phyloP scores from a whole-genome alignment of 2,113 vertebrate genomes.

The Mungos mungo region DNA sequence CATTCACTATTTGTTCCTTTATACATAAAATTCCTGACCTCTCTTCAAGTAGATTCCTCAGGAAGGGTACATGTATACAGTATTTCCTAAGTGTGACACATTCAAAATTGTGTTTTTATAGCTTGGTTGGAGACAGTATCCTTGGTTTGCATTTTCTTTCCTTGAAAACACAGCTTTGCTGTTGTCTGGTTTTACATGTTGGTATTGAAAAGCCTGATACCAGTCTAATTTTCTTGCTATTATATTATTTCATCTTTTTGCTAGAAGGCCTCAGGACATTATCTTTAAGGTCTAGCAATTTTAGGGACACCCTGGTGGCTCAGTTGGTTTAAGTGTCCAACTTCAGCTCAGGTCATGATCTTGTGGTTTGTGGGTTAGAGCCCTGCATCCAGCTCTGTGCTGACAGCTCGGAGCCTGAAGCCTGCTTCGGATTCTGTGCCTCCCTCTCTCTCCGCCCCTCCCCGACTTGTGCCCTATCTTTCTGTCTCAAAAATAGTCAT shows the following conservation, averaged over 20 bases:
- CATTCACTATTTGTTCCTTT: background rate
- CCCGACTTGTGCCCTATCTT: too few species aligned
- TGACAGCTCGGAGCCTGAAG: too few species aligned
- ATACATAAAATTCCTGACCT: too few species aligned
- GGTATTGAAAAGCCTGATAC: background rate
- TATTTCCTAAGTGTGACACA: background rate
- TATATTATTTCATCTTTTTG: background rate
- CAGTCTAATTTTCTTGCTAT: background rate
- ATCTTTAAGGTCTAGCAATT: background rate
- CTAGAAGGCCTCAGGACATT: background rate
- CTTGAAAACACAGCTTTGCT: background rate
- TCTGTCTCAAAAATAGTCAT: too few species aligned
- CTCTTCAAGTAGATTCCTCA: background rate
- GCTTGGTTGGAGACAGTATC: background rate
- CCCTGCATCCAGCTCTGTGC: too few species aligned
- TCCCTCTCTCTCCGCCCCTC: too few species aligned
- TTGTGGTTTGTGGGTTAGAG: too few species aligned
- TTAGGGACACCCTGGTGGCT: background rate
- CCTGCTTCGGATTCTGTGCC: too few species aligned
- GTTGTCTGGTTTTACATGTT: constrained; percentile 8
- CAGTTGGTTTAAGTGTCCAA: too few species aligned
- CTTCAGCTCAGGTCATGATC: too few species aligned
- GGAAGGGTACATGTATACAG: background rate
- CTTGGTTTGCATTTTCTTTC: background rate
- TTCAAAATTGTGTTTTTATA: constrained; percentile 14